These are phyloP conservation scores for Paramuricea clavata DNA, from an alignment of 92 coral and sea anemone genomes.

Conservation along the genomic window DNA sequence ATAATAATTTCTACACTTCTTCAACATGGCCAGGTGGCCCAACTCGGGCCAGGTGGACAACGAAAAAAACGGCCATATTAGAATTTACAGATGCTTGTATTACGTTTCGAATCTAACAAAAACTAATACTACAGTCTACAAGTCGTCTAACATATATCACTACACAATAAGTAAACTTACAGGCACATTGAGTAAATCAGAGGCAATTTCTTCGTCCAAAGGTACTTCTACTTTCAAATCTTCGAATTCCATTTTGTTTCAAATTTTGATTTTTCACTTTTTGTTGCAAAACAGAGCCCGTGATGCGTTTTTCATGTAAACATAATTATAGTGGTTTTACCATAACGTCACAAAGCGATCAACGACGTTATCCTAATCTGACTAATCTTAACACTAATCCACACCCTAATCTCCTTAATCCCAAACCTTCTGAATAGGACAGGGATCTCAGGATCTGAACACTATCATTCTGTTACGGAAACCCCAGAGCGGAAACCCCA, in stretches of 20 bases:
- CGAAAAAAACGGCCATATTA: too few species aligned
- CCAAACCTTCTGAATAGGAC: too few species aligned
- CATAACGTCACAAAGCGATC: not conserved
- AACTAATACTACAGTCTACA: not conserved
- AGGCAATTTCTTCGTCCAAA: slow-evolving; percentile 73
- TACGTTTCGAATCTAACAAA: not conserved
- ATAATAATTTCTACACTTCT: not conserved
- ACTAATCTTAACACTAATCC: too few species aligned
- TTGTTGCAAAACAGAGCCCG: slow-evolving; percentile 8
- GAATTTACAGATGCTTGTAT: too few species aligned
- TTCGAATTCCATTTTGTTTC: slow-evolving; percentile 98
- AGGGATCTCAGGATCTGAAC: too few species aligned
- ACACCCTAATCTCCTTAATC: too few species aligned
- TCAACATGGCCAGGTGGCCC: too few species aligned
- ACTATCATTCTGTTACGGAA: too few species aligned
- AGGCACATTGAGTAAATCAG: slow-evolving; percentile 67
- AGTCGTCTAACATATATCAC: not conserved
- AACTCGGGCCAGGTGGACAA: too few species aligned
- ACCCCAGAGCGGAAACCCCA: too few species aligned
- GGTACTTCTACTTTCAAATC: slow-evolving; percentile 96
- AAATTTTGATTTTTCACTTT: slow-evolving; percentile 5
- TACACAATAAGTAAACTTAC: slow-evolving; percentile 56
- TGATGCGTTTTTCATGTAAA: not conserved
- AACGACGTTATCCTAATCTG: too few species aligned
- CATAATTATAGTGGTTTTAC: not conserved